These are phyloP conservation scores for Emmelina monodactyla DNA, from an alignment of 2,888 invertebrate species.

Conservation along the genomic window DNA sequence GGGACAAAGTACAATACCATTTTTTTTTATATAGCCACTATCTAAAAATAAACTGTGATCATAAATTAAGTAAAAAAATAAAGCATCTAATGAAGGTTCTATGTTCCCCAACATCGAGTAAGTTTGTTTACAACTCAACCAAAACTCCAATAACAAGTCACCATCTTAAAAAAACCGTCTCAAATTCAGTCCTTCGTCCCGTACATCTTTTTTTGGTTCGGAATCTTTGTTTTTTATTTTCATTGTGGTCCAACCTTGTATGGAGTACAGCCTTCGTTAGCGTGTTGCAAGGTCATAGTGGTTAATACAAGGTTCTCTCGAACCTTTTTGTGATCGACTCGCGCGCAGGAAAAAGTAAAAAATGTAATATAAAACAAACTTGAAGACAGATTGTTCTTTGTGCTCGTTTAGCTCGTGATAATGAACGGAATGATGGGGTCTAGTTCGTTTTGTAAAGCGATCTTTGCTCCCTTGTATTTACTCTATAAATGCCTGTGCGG, in stretches of 20 bases:
- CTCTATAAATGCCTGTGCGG: too few species aligned
- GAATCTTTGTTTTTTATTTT: constrained; percentile 46
- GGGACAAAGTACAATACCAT: too few species aligned
- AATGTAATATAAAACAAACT: background rate
- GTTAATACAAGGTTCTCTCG: constrained; percentile 23
- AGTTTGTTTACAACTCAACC: too few species aligned
- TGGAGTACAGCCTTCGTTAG: constrained; percentile 57
- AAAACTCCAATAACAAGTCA: background rate
- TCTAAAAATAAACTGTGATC: too few species aligned
- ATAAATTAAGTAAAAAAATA: too few species aligned
- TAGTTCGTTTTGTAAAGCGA: background rate
- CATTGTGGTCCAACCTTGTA: constrained; percentile 46
- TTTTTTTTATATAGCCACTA: too few species aligned
- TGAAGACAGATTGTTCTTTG: background rate
- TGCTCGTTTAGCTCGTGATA: background rate
- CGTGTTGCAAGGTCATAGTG: constrained; percentile 50
- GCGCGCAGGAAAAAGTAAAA: background rate
- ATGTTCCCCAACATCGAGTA: too few species aligned
- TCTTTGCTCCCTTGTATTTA: too few species aligned
- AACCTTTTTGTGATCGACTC: constrained; percentile 4
- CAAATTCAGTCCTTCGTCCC: constrained; percentile 28
- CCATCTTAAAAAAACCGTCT: constrained; percentile 24
- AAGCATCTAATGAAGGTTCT: too few species aligned
- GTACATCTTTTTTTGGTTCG: constrained; percentile 54
- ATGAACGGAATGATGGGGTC: background rate